Conservation (phyloP, 2,888 invertebrate species). For the Amphipoea oculea region DNA sequence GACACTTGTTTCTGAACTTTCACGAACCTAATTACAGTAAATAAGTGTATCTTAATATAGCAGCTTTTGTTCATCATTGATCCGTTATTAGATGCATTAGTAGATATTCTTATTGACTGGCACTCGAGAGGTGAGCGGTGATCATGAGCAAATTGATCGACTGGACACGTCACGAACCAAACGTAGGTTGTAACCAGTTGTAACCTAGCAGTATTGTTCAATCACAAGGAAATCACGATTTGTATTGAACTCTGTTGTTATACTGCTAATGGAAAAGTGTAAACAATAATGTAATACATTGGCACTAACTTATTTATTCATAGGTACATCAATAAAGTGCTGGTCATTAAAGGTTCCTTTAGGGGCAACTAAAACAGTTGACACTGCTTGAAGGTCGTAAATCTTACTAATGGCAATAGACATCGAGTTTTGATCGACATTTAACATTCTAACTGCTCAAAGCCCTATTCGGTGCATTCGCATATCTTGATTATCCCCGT, state of each 20-base stretch:
- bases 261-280: conserved; percentile 23
- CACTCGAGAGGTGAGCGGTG: conserved; percentile 16
- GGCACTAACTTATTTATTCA: conserved; percentile 4
- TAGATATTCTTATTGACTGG: not conserved
- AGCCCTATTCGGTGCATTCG: not conserved
- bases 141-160: conserved; percentile 33
- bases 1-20: not conserved
- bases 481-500: not conserved
- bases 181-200: conserved; percentile 22
- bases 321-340: not conserved
- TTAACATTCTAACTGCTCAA: not conserved
- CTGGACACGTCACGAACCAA: conserved; percentile 43
- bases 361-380: not conserved
- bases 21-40: not conserved
- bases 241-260: conserved; percentile 41
- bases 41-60: not conserved
- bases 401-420: not conserved
- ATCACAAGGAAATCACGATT: conserved; percentile 64
- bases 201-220: conserved; percentile 47
- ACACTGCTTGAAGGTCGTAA: not conserved
- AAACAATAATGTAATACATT: conserved; percentile 1
- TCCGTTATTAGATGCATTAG: not conserved
- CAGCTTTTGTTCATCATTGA: conserved; percentile 9
- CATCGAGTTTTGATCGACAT: not conserved
- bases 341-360: not conserved